Evolutionary conservation across 2,797 vertebrate genomes (phyloP).

Genomic region (Columba guinea): DNA sequence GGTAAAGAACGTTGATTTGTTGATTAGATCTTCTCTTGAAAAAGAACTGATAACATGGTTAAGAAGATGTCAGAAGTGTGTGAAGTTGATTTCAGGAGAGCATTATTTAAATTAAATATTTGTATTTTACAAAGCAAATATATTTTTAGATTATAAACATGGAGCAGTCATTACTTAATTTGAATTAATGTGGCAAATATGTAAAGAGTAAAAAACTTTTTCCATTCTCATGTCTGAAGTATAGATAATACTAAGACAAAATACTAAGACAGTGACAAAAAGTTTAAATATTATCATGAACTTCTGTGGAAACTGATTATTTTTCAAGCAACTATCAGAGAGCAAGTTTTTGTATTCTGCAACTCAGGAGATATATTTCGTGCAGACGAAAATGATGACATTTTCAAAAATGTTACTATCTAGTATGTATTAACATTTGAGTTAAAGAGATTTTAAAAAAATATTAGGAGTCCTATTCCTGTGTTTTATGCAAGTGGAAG

Average conservation of each 20-base stretch:
- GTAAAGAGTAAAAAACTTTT: neutral
- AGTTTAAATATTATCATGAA: neutral
- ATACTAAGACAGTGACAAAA: neutral
- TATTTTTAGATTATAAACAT: conserved; percentile 25
- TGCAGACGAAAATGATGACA: conserved; percentile 16
- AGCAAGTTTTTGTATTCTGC: neutral
- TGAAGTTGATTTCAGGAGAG: neutral
- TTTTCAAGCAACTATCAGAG: conserved; percentile 32
- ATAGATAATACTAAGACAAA: conserved; percentile 16
- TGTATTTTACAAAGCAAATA: conserved; percentile 41
- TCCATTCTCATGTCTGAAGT: neutral
- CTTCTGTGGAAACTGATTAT: conserved; percentile 29
- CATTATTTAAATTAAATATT: conserved; percentile 8
- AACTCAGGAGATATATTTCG: neutral
- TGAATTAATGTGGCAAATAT: neutral
- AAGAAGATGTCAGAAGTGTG: neutral
- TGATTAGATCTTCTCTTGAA: neutral
- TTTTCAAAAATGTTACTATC: conserved; percentile 29
- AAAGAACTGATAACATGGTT: neutral
- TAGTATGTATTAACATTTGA: neutral
- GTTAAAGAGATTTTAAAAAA: neutral
- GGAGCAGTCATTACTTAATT: conserved; percentile 29
- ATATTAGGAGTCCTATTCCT: neutral
- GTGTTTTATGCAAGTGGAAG: neutral
- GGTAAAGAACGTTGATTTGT: neutral